Conservation (phyloP, 2,797 vertebrate species). For the Silurus lanzhouensis region DNA sequence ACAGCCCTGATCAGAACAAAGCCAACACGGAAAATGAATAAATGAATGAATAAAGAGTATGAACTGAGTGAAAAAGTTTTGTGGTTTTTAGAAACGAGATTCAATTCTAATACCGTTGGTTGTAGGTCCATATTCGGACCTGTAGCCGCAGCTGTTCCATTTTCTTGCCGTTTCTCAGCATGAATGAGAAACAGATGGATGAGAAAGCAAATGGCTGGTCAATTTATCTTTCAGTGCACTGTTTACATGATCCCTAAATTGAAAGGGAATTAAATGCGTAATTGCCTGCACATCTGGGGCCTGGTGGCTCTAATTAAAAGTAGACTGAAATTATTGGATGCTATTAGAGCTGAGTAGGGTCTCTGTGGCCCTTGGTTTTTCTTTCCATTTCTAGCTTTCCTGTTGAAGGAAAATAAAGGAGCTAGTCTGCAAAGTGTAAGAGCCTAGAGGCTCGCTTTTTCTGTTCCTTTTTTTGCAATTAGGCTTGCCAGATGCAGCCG, state of each 20-base stretch:
- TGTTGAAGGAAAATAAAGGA: slow-evolving; percentile 13
- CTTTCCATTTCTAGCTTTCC: slow-evolving; percentile 2
- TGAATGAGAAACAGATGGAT: slow-evolving; percentile 41
- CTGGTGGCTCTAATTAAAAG: slow-evolving; percentile 49
- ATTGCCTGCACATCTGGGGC: slow-evolving; percentile 51
- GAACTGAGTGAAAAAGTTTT: too few species aligned
- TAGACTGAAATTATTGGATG: slow-evolving; percentile 32
- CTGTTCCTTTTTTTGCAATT: slow-evolving; percentile 19
- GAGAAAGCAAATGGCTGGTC: slow-evolving; percentile 8
- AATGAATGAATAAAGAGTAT: too few species aligned
- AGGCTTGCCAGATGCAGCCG: slow-evolving; percentile 53
- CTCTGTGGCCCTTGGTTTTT: slow-evolving; percentile 13
- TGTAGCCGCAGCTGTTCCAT: slow-evolving; percentile 1
- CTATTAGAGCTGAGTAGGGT: slow-evolving; percentile 9
- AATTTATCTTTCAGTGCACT: slow-evolving; percentile 43
- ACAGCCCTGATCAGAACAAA: too few species aligned
- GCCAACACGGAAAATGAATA: too few species aligned
- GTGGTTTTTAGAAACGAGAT: too few species aligned
- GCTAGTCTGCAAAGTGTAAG: neutral
- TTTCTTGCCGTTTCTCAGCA: slow-evolving; percentile 1
- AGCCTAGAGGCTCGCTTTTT: neutral
- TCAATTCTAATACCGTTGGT: neutral
- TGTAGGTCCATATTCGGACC: neutral
- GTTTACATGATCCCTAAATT: slow-evolving; percentile 54
- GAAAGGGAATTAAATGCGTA: slow-evolving; percentile 53